Conservation (phyloP, 2,888 invertebrate genomes). For the Aromia moschata region DNA sequence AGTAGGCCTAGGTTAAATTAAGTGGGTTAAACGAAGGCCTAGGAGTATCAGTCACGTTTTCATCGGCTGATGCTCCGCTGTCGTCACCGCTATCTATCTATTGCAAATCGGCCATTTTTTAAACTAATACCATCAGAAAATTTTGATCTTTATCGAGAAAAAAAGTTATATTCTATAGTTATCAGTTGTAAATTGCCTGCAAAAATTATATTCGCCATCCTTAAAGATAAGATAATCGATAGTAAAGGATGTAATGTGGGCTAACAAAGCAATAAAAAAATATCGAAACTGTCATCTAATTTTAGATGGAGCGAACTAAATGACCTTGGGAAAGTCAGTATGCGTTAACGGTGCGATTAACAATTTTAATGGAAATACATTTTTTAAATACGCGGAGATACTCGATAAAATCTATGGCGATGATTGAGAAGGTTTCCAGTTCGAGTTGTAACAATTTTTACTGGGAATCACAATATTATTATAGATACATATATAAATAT, state of each 20-base stretch:
- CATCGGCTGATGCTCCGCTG: neutral
- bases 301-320: no score
- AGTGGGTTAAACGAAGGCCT: no score
- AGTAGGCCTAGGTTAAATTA: no score
- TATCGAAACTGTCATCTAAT: neutral
- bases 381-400: neutral
- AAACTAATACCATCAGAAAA: conserved; percentile 14
- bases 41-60: no score
- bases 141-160: conserved; percentile 13
- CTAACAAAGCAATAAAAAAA: neutral
- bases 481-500: no score
- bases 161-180: conserved; percentile 14
- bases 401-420: no score
- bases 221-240: conserved; percentile 20
- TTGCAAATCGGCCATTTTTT: neutral
- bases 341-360: no score
- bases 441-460: no score
- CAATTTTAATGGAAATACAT: neutral
- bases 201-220: conserved; percentile 12
- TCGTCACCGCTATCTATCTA: neutral
- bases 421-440: no score
- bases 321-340: no score
- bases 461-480: no score
- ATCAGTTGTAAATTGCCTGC: conserved; percentile 16
- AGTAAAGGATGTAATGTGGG: conserved; percentile 7